A percentile compares a stretch with the other conserved stretches of the same genome.
These are phyloP conservation scores for Drosophila ezoana DNA, from an alignment of 2,888 invertebrate species.

Conservation along the genomic window DNA sequence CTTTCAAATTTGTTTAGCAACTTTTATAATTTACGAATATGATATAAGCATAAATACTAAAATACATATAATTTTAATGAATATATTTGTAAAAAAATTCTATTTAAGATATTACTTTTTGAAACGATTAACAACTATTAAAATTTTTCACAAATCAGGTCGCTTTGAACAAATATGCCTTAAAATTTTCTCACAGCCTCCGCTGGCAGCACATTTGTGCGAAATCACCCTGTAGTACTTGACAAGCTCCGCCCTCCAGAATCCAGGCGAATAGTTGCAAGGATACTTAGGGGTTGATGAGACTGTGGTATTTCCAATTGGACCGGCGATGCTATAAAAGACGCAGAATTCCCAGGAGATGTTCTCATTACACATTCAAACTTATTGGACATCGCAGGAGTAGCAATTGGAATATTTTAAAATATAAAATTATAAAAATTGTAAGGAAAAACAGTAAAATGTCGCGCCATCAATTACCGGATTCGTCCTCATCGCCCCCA, in stretches of 20 bases:
- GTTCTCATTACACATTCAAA: conserved; percentile 62
- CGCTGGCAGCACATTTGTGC: conserved; percentile 10
- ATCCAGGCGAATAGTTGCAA: conserved; percentile 61
- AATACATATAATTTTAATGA: too few species aligned
- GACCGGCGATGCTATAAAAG: conserved; percentile 73
- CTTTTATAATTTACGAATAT: too few species aligned
- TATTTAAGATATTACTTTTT: too few species aligned
- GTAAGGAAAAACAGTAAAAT: conserved; percentile 49
- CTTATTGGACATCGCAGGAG: conserved; percentile 63
- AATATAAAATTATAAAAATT: neutral
- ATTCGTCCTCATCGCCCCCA: conserved; percentile 90
- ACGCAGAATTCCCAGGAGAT: conserved; percentile 70
- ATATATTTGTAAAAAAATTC: too few species aligned
- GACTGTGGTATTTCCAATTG: conserved; percentile 67
- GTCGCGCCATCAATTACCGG: conserved; percentile 88
- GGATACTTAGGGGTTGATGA: conserved; percentile 62
- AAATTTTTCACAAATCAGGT: neutral
- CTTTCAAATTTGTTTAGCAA: too few species aligned
- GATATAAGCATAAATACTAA: too few species aligned
- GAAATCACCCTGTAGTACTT: conserved; percentile 67
- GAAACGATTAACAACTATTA: too few species aligned
- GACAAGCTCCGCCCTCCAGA: conserved; percentile 68
- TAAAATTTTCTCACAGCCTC: conserved; percentile 54
- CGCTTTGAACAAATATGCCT: conserved; percentile 29
- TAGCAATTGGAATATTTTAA: neutral